Percentiles rank a stretch among this genome's conserved stretches.
Evolutionary conservation across 2,888 invertebrate species (phyloP).

Genomic region (Thera obeliscata): DNA sequence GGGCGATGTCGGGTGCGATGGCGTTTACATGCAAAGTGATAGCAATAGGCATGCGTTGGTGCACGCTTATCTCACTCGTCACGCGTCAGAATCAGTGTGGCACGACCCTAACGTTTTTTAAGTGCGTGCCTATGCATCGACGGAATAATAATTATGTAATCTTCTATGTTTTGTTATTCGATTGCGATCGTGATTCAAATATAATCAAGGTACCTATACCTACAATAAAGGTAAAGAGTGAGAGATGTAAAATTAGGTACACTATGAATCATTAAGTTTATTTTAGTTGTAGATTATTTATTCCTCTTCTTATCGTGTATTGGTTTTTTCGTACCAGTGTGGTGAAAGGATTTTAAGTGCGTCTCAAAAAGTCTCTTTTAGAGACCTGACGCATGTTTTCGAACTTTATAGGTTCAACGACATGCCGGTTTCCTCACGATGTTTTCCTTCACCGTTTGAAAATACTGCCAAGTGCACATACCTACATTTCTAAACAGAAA

Average conservation of each 20-base stretch:
- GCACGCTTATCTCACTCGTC: conserved; percentile 55
- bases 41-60: conserved; percentile 44
- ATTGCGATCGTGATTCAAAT: conserved; percentile 35
- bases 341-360: no score
- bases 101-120: conserved; percentile 56
- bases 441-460: no score
- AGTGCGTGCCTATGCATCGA: conserved; percentile 50
- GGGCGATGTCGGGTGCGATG: conserved; percentile 60
- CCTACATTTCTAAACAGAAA: no score
- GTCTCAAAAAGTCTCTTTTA: no score
- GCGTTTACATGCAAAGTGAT: conserved; percentile 57
- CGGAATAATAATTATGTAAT: conserved; percentile 43
- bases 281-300: no score
- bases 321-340: no score
- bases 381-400: no score
- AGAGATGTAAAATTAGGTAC: neutral
- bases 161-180: conserved; percentile 35
- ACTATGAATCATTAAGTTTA: no score
- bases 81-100: conserved; percentile 64
- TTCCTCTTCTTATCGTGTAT: no score
- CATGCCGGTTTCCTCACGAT: no score
- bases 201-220: conserved; percentile 16
- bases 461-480: no score
- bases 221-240: conserved; percentile 3
- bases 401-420: no score